These are phyloP conservation scores for Scaptomyza reducta DNA, from an alignment of 2,888 invertebrate species.

Conservation along the genomic window DNA sequence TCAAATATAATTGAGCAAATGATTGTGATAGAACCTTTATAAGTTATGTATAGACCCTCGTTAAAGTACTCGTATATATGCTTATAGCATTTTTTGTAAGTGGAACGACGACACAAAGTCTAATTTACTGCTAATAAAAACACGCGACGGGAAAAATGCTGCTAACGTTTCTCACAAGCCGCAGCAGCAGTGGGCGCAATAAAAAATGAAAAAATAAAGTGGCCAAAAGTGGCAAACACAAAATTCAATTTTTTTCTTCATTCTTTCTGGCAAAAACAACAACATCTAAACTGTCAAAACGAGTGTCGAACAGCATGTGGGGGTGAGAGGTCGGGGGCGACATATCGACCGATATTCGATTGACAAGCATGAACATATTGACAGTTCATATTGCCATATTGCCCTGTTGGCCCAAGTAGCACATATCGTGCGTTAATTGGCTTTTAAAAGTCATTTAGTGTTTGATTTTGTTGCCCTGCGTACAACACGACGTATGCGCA, in stretches of 20 bases:
- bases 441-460: conserved; percentile 67
- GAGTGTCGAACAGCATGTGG: conserved; percentile 29
- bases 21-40: background rate
- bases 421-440: conserved; percentile 67
- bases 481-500: conserved; percentile 50
- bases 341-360: conserved; percentile 47
- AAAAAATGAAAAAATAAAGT: conserved; percentile 25
- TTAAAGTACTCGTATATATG: conserved; percentile 28
- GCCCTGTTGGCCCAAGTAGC: conserved; percentile 35
- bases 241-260: conserved; percentile 33
- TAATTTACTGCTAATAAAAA: conserved; percentile 66
- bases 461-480: conserved; percentile 29
- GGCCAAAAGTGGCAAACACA: conserved; percentile 36
- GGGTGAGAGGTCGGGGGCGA: background rate
- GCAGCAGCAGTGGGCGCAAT: conserved; percentile 20
- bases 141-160: conserved; percentile 36
- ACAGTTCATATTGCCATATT: conserved; percentile 38
- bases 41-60: conserved; percentile 28
- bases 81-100: conserved; percentile 42
- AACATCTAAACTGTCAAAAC: conserved; percentile 48
- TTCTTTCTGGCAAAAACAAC: conserved; percentile 5
- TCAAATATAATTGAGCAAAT: no score
- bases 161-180: conserved; percentile 13
- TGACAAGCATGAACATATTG: conserved; percentile 47
- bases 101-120: conserved; percentile 54